Conservation (phyloP, 2,113 vertebrate genomes). For the Callochromis pleurospilus region DNA sequence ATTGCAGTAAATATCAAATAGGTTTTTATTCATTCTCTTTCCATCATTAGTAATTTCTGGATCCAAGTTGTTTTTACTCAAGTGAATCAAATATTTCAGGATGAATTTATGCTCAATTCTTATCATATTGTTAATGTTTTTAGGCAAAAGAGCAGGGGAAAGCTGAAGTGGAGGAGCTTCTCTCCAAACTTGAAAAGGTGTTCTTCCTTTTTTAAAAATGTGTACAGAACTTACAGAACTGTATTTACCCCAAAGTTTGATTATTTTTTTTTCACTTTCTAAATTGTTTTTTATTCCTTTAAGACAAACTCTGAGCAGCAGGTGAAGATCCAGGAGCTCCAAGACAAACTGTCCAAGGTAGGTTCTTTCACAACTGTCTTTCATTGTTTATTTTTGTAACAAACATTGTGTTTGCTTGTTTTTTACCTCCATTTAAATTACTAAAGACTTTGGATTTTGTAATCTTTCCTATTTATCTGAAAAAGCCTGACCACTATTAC, state of each 20-base stretch:
- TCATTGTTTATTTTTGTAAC: not conserved
- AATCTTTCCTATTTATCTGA: not conserved
- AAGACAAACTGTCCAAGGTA: constrained; percentile 97
- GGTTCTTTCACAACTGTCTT: not conserved
- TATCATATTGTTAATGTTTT: not conserved
- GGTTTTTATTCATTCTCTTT: not conserved
- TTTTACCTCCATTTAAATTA: not conserved
- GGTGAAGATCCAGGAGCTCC: constrained; percentile 93
- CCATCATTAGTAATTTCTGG: not conserved
- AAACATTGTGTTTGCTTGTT: not conserved
- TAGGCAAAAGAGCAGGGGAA: constrained; percentile 97
- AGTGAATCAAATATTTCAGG: not conserved
- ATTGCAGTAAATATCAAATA: not conserved
- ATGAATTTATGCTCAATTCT: not conserved
- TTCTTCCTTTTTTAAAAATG: not conserved
- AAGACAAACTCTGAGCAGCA: constrained; percentile 96
- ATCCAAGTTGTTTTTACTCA: not conserved
- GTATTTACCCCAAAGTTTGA: not conserved
- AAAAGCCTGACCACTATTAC: not conserved
- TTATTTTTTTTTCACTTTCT: not conserved
- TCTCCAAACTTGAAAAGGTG: constrained; percentile 94
- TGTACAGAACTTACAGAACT: not conserved
- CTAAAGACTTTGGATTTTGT: not conserved
- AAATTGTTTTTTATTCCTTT: not conserved
- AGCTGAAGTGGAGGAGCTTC: constrained; percentile 89